A percentile compares a stretch with the other conserved stretches of the same genome.
Evolutionary conservation across 2,797 vertebrate genomes (phyloP).

Genomic region (Parotocinclus haroldoi): DNA sequence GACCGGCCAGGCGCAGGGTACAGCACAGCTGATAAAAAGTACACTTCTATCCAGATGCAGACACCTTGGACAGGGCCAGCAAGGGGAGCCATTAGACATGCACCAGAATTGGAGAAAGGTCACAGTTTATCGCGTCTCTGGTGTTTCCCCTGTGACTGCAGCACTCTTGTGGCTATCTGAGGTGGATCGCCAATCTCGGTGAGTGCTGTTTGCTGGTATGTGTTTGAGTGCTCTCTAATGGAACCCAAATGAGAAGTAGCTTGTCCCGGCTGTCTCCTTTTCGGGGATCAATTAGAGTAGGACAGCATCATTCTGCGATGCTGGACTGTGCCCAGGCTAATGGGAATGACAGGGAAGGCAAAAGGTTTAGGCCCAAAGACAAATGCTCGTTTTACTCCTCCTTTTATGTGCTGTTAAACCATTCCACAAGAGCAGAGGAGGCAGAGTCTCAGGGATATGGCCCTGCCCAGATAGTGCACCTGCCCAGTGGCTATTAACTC

Average conservation of each 20-base stretch:
- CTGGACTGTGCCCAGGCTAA: neutral
- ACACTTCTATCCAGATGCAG: slow-evolving; percentile 64
- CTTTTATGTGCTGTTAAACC: slow-evolving; percentile 59
- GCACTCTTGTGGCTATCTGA: slow-evolving; percentile 56
- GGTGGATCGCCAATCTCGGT: slow-evolving; percentile 53
- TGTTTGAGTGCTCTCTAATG: slow-evolving; percentile 52
- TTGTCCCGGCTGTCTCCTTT: slow-evolving; percentile 30
- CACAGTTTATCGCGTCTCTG: slow-evolving; percentile 67
- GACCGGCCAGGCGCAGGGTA: slow-evolving; percentile 55
- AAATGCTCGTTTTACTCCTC: slow-evolving; percentile 36
- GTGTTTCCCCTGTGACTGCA: slow-evolving; percentile 56
- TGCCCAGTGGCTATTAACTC: slow-evolving; percentile 37
- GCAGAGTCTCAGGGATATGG: slow-evolving; percentile 32
- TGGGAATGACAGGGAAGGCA: slow-evolving; percentile 11
- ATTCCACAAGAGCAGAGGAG: slow-evolving; percentile 34
- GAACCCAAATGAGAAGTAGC: slow-evolving; percentile 62
- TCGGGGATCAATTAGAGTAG: neutral
- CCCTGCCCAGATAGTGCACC: slow-evolving; percentile 33
- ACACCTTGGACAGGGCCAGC: slow-evolving; percentile 65
- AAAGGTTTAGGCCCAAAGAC: slow-evolving; percentile 25
- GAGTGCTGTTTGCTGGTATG: slow-evolving; percentile 52
- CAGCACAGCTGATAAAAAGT: slow-evolving; percentile 66
- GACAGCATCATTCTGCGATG: neutral
- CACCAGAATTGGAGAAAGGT: slow-evolving; percentile 61
- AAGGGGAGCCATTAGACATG: slow-evolving; percentile 66